Conservation (phyloP, 2,113 vertebrate genomes). For the Spermophilus dauricus region DNA sequence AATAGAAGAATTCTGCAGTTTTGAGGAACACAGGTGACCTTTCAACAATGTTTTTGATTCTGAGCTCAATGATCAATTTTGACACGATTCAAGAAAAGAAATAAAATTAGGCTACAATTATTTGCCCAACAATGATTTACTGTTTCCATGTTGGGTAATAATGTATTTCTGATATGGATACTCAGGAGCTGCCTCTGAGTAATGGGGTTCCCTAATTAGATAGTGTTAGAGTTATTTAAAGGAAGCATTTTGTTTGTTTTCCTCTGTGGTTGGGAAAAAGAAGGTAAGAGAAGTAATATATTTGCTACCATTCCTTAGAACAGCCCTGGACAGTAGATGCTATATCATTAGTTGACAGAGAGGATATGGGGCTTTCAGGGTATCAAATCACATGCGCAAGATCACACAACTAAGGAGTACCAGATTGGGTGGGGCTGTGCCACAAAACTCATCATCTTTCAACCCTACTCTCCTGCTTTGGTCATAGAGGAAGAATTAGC, state of each 20-base stretch:
- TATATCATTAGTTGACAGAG: background rate
- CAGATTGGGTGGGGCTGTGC: background rate
- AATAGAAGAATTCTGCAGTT: background rate
- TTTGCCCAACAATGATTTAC: background rate
- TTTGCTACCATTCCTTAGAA: background rate
- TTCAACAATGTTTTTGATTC: constrained; percentile 42
- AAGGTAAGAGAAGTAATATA: background rate
- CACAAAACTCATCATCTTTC: background rate
- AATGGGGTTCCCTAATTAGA: background rate
- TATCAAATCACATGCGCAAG: background rate
- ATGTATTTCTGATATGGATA: background rate
- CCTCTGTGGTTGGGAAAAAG: background rate
- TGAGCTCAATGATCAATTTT: constrained; percentile 10
- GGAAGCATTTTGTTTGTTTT: background rate
- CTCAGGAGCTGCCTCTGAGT: background rate
- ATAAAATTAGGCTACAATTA: background rate
- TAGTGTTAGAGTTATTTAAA: background rate
- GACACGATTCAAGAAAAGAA: background rate
- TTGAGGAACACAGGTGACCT: background rate
- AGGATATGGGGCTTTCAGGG: background rate
- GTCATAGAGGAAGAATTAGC: background rate
- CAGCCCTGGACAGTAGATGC: background rate
- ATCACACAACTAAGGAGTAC: background rate
- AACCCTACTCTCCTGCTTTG: background rate
- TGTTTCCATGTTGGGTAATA: background rate